Evolutionary conservation across 2,113 vertebrate species (phyloP).

Genomic region (Vimba vimba): DNA sequence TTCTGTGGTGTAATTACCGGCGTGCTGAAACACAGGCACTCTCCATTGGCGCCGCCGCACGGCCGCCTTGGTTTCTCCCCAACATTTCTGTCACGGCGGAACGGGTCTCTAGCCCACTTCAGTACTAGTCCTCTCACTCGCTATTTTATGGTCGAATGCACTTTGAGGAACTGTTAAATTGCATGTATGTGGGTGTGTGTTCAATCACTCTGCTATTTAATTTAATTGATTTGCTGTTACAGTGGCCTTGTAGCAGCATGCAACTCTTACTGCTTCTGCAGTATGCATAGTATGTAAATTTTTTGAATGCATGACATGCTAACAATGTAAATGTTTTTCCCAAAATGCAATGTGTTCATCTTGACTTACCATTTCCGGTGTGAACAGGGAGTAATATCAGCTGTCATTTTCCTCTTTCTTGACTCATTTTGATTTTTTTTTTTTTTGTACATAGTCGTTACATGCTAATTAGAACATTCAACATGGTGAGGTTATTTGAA

Average conservation of each 20-base stretch:
- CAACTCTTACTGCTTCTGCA: background rate
- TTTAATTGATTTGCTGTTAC: slow-evolving; percentile 38
- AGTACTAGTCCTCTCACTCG: background rate
- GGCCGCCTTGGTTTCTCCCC: slow-evolving; percentile 8
- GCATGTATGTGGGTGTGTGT: background rate
- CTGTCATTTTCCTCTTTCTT: background rate
- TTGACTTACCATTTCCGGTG: background rate
- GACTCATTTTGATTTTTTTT: too few species aligned
- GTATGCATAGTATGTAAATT: background rate
- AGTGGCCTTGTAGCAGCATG: background rate
- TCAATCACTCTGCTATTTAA: slow-evolving; percentile 25
- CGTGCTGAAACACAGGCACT: slow-evolving; percentile 43
- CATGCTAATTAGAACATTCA: too few species aligned
- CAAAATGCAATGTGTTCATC: background rate
- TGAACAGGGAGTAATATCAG: background rate
- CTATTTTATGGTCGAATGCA: background rate
- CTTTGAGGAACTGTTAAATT: background rate
- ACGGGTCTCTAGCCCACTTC: slow-evolving; percentile 34
- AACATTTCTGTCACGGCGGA: slow-evolving; percentile 1
- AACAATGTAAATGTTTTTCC: background rate
- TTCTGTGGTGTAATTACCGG: slow-evolving; percentile 58
- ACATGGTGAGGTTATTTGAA: too few species aligned
- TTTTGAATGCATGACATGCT: background rate
- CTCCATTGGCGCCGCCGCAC: slow-evolving; percentile 1
- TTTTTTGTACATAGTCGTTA: background rate